Percentiles rank a stretch among this genome's conserved stretches.
phyloP scores from a whole-genome alignment of 2,797 vertebrate species.

The Urophycis tenuis region DNA sequence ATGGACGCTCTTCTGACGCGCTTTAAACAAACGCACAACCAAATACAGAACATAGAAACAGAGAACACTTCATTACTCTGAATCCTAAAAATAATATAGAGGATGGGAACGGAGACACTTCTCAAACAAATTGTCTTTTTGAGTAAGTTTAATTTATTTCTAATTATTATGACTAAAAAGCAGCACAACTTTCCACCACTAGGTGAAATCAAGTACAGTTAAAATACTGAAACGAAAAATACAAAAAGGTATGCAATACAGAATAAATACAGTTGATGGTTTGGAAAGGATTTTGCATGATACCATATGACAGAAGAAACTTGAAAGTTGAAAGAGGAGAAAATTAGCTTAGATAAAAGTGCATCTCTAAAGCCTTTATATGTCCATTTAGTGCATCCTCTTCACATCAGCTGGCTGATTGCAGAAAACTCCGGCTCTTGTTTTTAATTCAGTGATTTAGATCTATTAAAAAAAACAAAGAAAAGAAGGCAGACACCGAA shows the following conservation, averaged over 20 bases:
- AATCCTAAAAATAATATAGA: neutral
- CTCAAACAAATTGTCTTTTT: neutral
- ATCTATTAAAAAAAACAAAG: constrained; percentile 25
- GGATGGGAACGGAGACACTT: neutral
- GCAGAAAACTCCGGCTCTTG: constrained; percentile 20
- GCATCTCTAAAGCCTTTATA: constrained; percentile 9
- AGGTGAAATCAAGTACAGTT: neutral
- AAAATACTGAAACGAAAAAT: neutral
- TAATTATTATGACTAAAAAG: neutral
- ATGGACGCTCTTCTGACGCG: neutral
- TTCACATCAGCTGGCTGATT: constrained; percentile 26
- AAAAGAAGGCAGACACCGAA: constrained; percentile 19
- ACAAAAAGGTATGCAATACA: neutral
- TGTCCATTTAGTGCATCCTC: constrained; percentile 2
- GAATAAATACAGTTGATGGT: neutral
- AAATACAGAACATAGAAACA: too few species aligned
- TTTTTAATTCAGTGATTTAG: constrained; percentile 22
- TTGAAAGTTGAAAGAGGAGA: too few species aligned
- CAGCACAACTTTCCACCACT: neutral
- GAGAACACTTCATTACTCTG: neutral
- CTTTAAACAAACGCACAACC: neutral
- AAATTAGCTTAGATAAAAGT: neutral
- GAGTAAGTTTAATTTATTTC: neutral
- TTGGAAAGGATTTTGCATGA: neutral
- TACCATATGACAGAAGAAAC: too few species aligned